Evolutionary conservation across 2,888 invertebrate species (phyloP).

Genomic region (Sphaerophoria rueppellii): DNA sequence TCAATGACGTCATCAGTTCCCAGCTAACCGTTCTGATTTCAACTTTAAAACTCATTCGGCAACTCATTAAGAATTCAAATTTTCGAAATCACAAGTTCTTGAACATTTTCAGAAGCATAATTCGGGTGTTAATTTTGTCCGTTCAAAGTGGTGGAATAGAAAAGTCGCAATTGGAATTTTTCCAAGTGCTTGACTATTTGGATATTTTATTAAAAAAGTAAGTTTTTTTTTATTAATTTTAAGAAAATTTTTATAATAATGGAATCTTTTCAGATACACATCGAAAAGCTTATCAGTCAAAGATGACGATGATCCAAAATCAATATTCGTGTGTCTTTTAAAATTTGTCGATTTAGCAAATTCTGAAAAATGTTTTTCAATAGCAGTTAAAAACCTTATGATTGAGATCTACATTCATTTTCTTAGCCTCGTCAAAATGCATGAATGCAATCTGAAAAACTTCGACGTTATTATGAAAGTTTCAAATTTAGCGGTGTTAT

Average conservation of each 20-base stretch:
- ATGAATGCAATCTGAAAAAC: constrained; percentile 11
- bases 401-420: constrained; percentile 44
- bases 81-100: constrained; percentile 50
- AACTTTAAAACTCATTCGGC: constrained; percentile 37
- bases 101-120: constrained; percentile 58
- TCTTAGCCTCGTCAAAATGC: constrained; percentile 5
- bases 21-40: constrained; percentile 41
- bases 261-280: constrained; percentile 8
- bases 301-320: constrained; percentile 5
- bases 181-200: constrained; percentile 43
- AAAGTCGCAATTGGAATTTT: constrained; percentile 47
- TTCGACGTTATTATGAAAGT: constrained; percentile 47
- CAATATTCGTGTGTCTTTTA: constrained; percentile 43
- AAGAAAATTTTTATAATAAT: not conserved
- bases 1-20: constrained; percentile 46
- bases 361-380: not conserved
- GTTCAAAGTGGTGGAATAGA: constrained; percentile 41
- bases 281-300: not conserved
- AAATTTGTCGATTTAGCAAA: constrained; percentile 43
- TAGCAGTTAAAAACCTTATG: constrained; percentile 23
- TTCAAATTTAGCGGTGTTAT: constrained; percentile 35
- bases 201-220: constrained; percentile 52
- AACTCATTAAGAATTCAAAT: constrained; percentile 44
- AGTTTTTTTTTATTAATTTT: not conserved
- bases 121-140: constrained; percentile 48